Percentiles rank a stretch among this genome's conserved stretches.
These are phyloP conservation scores for Cheilosia scutellata DNA, from an alignment of 2,888 invertebrate genomes.

Conservation along the genomic window DNA sequence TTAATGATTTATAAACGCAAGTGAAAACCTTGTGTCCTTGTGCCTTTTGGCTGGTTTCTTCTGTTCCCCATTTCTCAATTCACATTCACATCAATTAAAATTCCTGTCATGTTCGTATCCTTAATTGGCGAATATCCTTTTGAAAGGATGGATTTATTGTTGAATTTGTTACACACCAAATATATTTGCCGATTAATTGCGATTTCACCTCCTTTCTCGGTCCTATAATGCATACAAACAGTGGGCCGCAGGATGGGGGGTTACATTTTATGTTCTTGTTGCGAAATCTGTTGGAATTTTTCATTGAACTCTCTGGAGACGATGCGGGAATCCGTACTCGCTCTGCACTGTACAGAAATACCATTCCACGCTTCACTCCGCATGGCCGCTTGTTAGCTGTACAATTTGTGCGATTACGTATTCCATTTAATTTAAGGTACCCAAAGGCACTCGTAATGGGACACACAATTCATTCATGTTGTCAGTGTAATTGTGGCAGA, in stretches of 20 bases:
- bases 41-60: constrained; percentile 11
- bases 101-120: constrained; percentile 62
- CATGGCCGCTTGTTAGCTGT: constrained; percentile 54
- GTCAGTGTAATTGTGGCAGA: constrained; percentile 38
- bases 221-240: not conserved
- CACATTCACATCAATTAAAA: constrained; percentile 65
- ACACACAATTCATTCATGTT: constrained; percentile 57
- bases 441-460: constrained; percentile 66
- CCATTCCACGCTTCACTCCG: constrained; percentile 47
- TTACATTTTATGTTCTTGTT: constrained; percentile 4
- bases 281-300: constrained; percentile 55
- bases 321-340: constrained; percentile 39
- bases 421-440: constrained; percentile 73
- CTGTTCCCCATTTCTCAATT: not conserved
- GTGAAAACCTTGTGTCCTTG: constrained; percentile 35
- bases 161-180: constrained; percentile 67
- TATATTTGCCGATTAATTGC: constrained; percentile 75
- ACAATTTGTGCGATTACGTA: constrained; percentile 67
- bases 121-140: constrained; percentile 71
- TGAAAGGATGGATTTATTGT: constrained; percentile 73
- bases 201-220: constrained; percentile 63
- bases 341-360: constrained; percentile 15
- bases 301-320: constrained; percentile 55
- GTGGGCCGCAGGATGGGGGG: not conserved
- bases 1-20: constrained; percentile 67